These are phyloP conservation scores for Drosophila robusta DNA, from an alignment of 2,888 invertebrate genomes.

Conservation along the genomic window DNA sequence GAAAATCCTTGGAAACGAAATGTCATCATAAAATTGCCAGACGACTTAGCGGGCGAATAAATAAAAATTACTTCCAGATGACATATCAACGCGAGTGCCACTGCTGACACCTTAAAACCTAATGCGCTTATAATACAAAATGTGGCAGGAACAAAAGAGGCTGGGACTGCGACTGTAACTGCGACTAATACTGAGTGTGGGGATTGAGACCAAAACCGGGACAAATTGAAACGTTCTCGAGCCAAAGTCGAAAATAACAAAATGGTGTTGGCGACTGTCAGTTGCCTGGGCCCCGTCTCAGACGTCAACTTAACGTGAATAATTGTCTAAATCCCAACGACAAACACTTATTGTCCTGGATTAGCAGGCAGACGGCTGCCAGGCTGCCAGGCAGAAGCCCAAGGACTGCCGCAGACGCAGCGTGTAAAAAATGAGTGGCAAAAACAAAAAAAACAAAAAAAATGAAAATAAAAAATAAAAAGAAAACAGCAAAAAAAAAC, in stretches of 20 bases:
- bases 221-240: conserved; percentile 76
- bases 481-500: conserved; percentile 27
- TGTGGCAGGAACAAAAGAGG: conserved; percentile 48
- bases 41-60: conserved; percentile 78
- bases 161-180: background rate
- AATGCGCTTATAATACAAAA: conserved; percentile 81
- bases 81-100: conserved; percentile 79
- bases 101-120: conserved; percentile 80
- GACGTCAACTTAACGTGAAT: conserved; percentile 81
- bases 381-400: conserved; percentile 45
- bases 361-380: conserved; percentile 63
- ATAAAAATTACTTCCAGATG: conserved; percentile 81
- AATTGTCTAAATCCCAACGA: conserved; percentile 81
- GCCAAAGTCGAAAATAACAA: conserved; percentile 60
- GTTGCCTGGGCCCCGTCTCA: conserved; percentile 68
- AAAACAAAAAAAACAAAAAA: conserved; percentile 34
- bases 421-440: conserved; percentile 74
- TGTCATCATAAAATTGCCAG: conserved; percentile 80
- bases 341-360: conserved; percentile 80
- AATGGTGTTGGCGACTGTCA: conserved; percentile 58
- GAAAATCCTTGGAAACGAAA: conserved; percentile 80
- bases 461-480: conserved; percentile 37
- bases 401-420: conserved; percentile 53
- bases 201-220: conserved; percentile 55
- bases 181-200: background rate